phyloP scores from a whole-genome alignment of 1,140 invertebrate genomes.

The Achatina immaculata region DNA sequence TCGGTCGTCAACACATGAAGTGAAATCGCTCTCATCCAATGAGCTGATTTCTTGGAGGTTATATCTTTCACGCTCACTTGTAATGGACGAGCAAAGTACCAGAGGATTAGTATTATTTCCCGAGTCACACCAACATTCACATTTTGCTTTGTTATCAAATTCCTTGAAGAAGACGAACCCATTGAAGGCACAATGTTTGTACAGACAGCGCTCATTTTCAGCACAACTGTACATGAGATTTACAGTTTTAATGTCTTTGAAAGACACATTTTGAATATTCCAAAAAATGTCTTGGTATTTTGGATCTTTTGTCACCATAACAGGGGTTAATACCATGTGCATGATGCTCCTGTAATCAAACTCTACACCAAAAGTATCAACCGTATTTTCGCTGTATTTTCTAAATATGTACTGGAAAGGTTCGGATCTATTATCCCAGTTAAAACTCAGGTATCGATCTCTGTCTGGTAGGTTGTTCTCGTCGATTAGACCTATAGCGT shows the following conservation, averaged over 20 bases:
- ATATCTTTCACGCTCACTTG: no score
- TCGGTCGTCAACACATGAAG: not conserved
- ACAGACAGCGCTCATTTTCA: no score
- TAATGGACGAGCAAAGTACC: not conserved
- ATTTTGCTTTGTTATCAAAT: not conserved
- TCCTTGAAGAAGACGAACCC: not conserved
- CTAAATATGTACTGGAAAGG: slow-evolving; percentile 72
- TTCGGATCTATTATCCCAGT: slow-evolving; percentile 77
- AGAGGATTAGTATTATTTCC: not conserved
- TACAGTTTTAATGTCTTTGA: slow-evolving; percentile 55
- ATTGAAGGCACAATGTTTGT: not conserved
- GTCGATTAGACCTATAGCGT: slow-evolving; percentile 73
- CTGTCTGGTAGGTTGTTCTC: slow-evolving; percentile 79
- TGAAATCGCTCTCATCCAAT: no score
- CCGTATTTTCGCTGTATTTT: slow-evolving; percentile 66
- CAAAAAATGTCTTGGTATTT: slow-evolving; percentile 53
- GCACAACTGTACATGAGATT: slow-evolving; percentile 58
- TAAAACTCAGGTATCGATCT: slow-evolving; percentile 77
- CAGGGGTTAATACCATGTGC: slow-evolving; percentile 65
- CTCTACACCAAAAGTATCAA: slow-evolving; percentile 69
- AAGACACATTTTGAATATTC: slow-evolving; percentile 52
- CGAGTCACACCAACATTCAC: no score
- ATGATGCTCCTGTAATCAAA: slow-evolving; percentile 74
- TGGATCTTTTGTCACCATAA: slow-evolving; percentile 49
- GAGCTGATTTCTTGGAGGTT: no score